phyloP scores from a whole-genome alignment of 2,888 invertebrate genomes.

The Cyrtodaria siliqua region DNA sequence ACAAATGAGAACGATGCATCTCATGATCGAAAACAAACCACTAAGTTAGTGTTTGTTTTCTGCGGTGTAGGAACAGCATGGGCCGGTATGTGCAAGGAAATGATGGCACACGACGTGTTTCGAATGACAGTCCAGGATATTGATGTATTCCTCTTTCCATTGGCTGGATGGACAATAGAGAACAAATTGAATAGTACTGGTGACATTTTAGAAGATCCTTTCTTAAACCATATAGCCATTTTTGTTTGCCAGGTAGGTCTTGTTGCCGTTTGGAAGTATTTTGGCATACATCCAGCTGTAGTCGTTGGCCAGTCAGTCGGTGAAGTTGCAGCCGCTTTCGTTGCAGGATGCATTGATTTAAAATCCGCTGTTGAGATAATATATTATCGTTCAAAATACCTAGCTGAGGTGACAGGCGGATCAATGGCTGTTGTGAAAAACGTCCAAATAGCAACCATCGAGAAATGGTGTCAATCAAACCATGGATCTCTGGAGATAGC shows the following conservation, averaged over 20 bases:
- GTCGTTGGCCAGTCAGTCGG: constrained; percentile 77
- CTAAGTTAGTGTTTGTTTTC: constrained; percentile 68
- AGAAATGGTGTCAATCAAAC: constrained; percentile 29
- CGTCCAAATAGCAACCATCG: constrained; percentile 42
- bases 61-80: constrained; percentile 71
- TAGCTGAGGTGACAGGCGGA: constrained; percentile 62
- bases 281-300: constrained; percentile 62
- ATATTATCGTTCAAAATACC: constrained; percentile 63
- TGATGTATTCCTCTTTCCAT: constrained; percentile 30
- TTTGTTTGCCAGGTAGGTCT: constrained; percentile 70
- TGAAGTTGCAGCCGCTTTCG: constrained; percentile 74
- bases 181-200: constrained; percentile 19
- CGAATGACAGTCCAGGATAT: constrained; percentile 44
- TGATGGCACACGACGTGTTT: constrained; percentile 48
- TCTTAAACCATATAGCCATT: constrained; percentile 70
- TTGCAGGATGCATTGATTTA: constrained; percentile 61
- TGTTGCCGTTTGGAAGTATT: constrained; percentile 60
- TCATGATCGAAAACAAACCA: not conserved
- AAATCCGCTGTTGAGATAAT: constrained; percentile 69
- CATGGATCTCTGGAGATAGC: constrained; percentile 53
- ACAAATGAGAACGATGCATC: not conserved
- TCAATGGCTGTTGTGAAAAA: constrained; percentile 68
- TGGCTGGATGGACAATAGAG: constrained; percentile 38
- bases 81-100: constrained; percentile 66
- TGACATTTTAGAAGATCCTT: constrained; percentile 53